Conservation (phyloP, 2,113 vertebrate species). For the Lepidothrix coronata region DNA sequence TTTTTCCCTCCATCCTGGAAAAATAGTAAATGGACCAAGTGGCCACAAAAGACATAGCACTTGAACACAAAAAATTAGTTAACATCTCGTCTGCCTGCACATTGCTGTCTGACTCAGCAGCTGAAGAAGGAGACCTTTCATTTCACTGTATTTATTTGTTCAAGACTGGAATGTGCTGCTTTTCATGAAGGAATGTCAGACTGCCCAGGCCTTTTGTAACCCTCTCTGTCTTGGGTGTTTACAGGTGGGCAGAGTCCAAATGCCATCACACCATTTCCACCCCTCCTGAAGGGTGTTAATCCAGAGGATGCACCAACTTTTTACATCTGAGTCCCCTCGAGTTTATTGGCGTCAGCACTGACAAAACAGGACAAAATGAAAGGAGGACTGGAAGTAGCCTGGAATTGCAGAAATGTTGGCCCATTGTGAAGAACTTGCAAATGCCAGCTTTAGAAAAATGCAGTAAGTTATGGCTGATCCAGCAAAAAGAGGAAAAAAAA, state of each 20-base stretch:
- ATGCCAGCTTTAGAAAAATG: slow-evolving; percentile 23
- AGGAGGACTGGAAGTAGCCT: neutral
- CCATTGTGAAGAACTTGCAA: neutral
- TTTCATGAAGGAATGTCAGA: neutral
- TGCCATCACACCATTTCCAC: neutral
- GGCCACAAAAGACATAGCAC: neutral
- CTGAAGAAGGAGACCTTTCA: neutral
- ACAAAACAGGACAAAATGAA: neutral
- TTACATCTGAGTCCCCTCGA: neutral
- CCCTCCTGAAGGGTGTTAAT: neutral
- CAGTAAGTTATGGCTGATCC: neutral
- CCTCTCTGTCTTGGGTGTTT: neutral
- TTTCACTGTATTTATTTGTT: neutral
- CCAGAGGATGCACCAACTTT: neutral
- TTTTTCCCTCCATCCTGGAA: neutral
- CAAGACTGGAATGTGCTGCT: rapidly evolving
- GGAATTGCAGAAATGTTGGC: neutral
- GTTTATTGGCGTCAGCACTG: neutral
- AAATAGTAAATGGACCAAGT: neutral
- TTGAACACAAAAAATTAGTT: neutral
- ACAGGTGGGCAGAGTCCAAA: neutral
- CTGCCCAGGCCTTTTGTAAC: neutral
- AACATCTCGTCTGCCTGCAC: neutral
- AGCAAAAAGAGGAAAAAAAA: slow-evolving; percentile 7
- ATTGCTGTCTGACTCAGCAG: neutral